Evolutionary conservation across 1,140 invertebrate species (phyloP).

Genomic region (Armadillidium nasatum): DNA sequence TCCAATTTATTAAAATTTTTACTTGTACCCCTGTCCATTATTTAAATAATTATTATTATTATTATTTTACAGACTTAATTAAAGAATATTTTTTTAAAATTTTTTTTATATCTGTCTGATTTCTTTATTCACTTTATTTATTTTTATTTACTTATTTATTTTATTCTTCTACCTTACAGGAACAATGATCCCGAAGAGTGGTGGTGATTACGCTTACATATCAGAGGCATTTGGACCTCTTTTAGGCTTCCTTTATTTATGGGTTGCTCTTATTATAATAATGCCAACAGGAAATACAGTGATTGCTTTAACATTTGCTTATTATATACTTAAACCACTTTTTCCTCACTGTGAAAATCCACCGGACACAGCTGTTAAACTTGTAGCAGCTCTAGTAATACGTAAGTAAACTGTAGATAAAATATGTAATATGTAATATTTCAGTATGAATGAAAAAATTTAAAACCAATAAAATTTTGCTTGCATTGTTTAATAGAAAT

Average conservation of each 20-base stretch:
- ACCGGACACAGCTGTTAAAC: slow-evolving; percentile 61
- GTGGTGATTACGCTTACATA: slow-evolving; percentile 90
- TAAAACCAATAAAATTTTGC: too few species aligned
- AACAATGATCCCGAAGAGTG: slow-evolving; percentile 69
- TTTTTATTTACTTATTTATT: too few species aligned
- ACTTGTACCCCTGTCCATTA: too few species aligned
- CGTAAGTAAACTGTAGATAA: slow-evolving; percentile 57
- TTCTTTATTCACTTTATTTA: too few species aligned
- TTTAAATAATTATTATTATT: too few species aligned
- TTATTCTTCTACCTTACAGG: slow-evolving; percentile 46
- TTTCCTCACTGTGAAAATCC: slow-evolving; percentile 67
- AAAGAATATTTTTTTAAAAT: too few species aligned
- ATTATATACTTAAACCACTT: slow-evolving; percentile 79
- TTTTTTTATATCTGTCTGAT: too few species aligned
- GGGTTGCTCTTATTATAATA: slow-evolving; percentile 66
- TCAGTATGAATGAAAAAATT: too few species aligned
- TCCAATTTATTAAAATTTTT: too few species aligned
- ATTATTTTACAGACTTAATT: too few species aligned
- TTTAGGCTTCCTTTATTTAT: slow-evolving; percentile 88
- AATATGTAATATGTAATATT: too few species aligned
- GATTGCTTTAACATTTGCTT: slow-evolving; percentile 83
- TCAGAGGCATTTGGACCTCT: slow-evolving; percentile 84
- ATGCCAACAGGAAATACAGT: slow-evolving; percentile 82
- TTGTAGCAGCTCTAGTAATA: slow-evolving; percentile 67
- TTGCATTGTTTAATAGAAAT: too few species aligned